Evolutionary conservation across 2,113 vertebrate genomes (phyloP), one percentile per base, ranked within the genome.

Genomic region (Numida meleagris): DNA sequence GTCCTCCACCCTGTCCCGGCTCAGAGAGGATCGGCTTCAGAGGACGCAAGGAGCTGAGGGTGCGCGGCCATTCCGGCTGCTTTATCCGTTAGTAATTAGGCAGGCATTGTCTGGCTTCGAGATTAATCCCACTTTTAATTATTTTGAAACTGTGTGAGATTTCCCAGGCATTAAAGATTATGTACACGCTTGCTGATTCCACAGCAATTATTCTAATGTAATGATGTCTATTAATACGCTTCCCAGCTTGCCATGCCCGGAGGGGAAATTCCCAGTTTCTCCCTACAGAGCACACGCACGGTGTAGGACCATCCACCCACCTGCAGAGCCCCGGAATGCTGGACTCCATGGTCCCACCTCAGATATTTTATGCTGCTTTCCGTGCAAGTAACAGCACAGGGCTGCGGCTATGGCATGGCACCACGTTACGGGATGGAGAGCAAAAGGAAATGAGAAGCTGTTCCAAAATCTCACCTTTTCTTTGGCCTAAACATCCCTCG

Each of bases 51-150:
- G 53, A 50, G 76, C 51, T 38, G 94, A 89, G 82, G 82, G 45
- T 82, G 92, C 95, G 68, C 61, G 53, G 72, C 79, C 94, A 59
- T 88, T 77, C 88, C 25, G 55, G n/a, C 88, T 73, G 90, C 92
- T 91, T 74, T 82, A 71, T 78, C 90, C 92, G 48, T 83, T 78
- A 88, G 83, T 43, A 93, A 94, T 90, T 78, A 93, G 90, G 90
- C 92, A 95, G 94, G 90, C 73, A 25, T 83, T 95, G 65, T 59
- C 92, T 93, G 88, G 86, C 88, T 88, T 93, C 88, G 86, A 78
- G 92, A 96, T 94, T 96, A 96, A 96, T 95, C 88, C 92, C 82
- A 65, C 80, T 96, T 95, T 95, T 95, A 96, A 96, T 96, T 96
- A 96, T 96, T 96, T 92, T 88, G 92, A 95, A 95, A 88, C 80